Base-by-base conservation (phyloP, 2,888 invertebrate genomes). In the Labia minor region DNA sequence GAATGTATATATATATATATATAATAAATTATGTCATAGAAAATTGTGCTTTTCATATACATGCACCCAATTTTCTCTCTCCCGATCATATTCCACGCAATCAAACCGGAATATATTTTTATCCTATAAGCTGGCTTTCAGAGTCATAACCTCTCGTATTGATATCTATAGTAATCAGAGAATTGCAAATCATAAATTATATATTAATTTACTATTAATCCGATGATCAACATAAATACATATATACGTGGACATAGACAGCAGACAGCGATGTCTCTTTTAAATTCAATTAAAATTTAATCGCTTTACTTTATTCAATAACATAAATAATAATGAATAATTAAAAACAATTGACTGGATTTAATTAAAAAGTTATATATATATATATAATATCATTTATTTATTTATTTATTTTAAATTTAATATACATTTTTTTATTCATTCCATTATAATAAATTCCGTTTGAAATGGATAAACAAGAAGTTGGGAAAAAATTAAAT, bases 131-230 rank as follows among this genome's bases (percentile, higher is more conserved):
- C 49, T 49, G 49, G 49, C 49, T 49, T 49, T 49, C 16, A 16
- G 49, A 49, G 16, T 49, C 49, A 49, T 49, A 49, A 49, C 49
- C 49, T 49, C 49, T 49, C 14, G 49, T 8, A 49, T 49, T 49
- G 14, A 49, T 49, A 49, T 49, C 16, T 49, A 49, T 49, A 49
- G 49, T 49, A 49, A 49, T 49, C 49, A 49, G n/a, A n/a, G 49
- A 49, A 2, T 49, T 14, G 14, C n/a, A 49, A 49, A 49, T 49
- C 14, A 49, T 49, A 49, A 49, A 49, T 49, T 49, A 49, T 49
- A 49, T 49, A 49, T 49, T 49, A 49, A 49, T 49, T 49, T 49
- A 49, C 49, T 49, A 49, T 49, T 49, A 49, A 49, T 49, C 49
- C 49, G 16, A 49, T 49, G 49, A 49, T 49, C 49, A 16, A 4